Base-by-base conservation (phyloP, 2,797 vertebrate species). In the Enteromius trimaculatus region DNA sequence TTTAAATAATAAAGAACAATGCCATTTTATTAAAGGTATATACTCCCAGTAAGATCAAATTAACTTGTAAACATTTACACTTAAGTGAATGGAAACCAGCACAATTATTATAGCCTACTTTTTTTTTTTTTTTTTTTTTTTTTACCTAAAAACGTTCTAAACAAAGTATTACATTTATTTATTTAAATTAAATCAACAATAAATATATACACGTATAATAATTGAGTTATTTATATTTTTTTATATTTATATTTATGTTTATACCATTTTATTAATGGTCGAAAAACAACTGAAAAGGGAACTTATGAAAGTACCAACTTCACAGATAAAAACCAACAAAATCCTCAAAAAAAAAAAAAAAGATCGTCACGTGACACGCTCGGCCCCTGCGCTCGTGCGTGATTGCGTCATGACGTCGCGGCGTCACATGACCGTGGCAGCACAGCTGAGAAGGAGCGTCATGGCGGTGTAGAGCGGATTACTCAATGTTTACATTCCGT, bases 351-450 rank as follows among this genome's bases (percentile, higher is more conserved):
- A 14, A 6, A 9, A 47, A 23, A 26, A 39, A 39, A 39, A 39
- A 39, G 88, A 71, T 82, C 39, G 47, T 21, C 47, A 31, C n/a
- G 75, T 49, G 1, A 82, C 11, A 23, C 7, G 17, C 44, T 42
- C 8, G 8, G 39, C 39, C 39, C 1, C 39, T 42, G 39, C 39
- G 9, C 39, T 14, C 17, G 6, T 55, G 86, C 93, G 91, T 62
- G 4, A 78, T 90, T 58, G 90, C 94, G 92, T 80, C 82, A 74
- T 0, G 34, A 31, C 83, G 51, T 17, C 10, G 2, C 11, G 44
- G 69, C 70, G 58, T 72, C 72, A 90, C 91, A 14, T 77, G 9
- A 89, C 90, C 72, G 62, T 53, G 85, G 91, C 91, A 84, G 92
- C 91, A 89, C 91, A 89, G 86, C 77, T 60, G 77, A 58, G 83